Conservation (phyloP, 2,888 invertebrate species). For the Cataglyphis altisquamis region DNA sequence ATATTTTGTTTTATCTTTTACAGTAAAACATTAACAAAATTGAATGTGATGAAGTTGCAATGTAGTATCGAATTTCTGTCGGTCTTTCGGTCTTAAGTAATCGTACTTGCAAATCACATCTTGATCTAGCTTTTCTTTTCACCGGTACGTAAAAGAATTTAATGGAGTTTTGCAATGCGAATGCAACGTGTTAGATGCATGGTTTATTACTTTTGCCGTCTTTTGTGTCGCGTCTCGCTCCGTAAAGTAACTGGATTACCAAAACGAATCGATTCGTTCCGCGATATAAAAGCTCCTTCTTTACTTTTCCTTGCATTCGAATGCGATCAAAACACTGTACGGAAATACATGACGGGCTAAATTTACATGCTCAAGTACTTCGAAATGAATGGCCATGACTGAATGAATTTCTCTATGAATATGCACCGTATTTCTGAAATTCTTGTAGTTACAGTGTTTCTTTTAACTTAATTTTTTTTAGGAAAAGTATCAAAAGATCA, state of each 20-base stretch:
- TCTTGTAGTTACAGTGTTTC: background rate
- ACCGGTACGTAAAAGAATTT: conserved; percentile 2
- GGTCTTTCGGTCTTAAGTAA: conserved; percentile 21
- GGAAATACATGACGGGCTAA: conserved; percentile 42
- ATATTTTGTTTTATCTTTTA: background rate
- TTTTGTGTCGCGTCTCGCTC: conserved; percentile 13
- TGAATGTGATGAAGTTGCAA: background rate
- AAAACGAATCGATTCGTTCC: conserved; percentile 44
- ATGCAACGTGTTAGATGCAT: conserved; percentile 27
- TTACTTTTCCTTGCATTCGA: conserved; percentile 30
- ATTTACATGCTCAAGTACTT: conserved; percentile 15
- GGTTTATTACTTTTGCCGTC: conserved; percentile 40
- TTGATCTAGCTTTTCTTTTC: conserved; percentile 10
- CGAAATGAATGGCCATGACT: conserved; percentile 37
- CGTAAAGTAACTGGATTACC: conserved; percentile 30
- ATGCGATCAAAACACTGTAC: conserved; percentile 43
- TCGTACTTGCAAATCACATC: conserved; percentile 25
- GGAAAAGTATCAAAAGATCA: background rate
- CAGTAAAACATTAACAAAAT: background rate
- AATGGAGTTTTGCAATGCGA: conserved; percentile 31
- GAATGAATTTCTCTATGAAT: conserved; percentile 36
- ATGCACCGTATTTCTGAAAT: background rate
- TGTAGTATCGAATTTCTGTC: conserved; percentile 11
- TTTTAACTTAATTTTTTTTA: background rate
- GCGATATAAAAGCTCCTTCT: conserved; percentile 30